Evolutionary conservation across 1,140 invertebrate species (phyloP), one percentile per base, ranked within the genome.

Genomic region (Heliconius melpomene): DNA sequence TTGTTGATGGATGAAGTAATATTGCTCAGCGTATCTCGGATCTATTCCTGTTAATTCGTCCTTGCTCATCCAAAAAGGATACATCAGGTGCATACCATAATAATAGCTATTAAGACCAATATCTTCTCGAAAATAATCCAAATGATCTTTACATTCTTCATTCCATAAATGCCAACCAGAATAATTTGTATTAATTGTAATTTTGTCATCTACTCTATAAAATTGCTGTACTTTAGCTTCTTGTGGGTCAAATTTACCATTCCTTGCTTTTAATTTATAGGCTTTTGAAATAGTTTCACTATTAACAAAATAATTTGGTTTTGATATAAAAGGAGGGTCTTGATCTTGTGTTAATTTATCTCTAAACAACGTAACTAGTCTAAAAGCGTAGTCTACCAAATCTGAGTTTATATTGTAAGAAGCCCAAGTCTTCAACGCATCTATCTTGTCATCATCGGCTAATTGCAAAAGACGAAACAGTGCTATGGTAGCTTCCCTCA

Each of bases 71-170:
- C 96, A 97, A 94, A 96, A 96, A 46, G 97, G 96, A 89, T 96
- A 96, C 50, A 95, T 89, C 75, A 96, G 88, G 83, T 97, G 96
- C 88, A 96, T 92, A 83, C 97, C 96, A 90, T 95, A 97, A 93
- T 97, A 96, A 89, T 95, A 97, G n/a, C 96, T 93, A 90, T 97
- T 97, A 20, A 97, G 91, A 66, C 95, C 95, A 79, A 96, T 94
- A 87, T 97, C 97, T 88, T 97, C 96, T 71, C 95, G 96, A 91
- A 97, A 97, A 92, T 98, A 97, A 50, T 96, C 95, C 18, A 97
- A 81, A 74, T 95, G 91, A 84, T 96, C 95, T 80, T 97, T 96
- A n/a, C 94, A 93, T 78, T 96, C 95, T 46, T 91, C 87, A 23
- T 84, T 79, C 76, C 84, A 82, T 3, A 95, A 82, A 82, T 96